phyloP scores from a whole-genome alignment of 2,888 invertebrate species.

The Capitulum mitella region DNA sequence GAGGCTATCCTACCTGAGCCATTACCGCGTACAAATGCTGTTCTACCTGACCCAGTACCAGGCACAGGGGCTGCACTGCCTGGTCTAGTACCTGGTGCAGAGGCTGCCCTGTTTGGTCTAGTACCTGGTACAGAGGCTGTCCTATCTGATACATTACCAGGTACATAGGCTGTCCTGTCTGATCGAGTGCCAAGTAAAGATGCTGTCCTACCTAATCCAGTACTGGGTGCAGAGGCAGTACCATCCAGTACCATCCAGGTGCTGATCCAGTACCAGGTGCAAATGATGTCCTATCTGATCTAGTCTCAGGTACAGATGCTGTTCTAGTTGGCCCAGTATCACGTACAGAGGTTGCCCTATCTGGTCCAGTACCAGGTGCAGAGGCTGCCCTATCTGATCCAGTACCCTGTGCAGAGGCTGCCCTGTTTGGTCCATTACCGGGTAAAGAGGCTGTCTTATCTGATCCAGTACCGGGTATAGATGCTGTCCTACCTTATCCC shows the following conservation, averaged over 20 bases:
- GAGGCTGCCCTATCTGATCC: conserved; percentile 34
- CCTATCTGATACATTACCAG: conserved; percentile 30
- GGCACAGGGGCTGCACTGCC: conserved; percentile 32
- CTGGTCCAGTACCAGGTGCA: not conserved
- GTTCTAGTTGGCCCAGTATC: conserved; percentile 31
- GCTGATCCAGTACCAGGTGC: not conserved
- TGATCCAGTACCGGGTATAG: conserved; percentile 11
- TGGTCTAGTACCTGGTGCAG: conserved; percentile 18
- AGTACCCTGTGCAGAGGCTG: not conserved
- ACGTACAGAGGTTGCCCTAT: conserved; percentile 29
- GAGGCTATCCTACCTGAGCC: conserved; percentile 33
- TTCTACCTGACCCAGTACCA: conserved; percentile 29
- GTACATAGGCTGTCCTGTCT: conserved; percentile 30
- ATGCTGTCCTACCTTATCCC: conserved; percentile 30
- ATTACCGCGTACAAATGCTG: not conserved
- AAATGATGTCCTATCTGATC: conserved; percentile 21
- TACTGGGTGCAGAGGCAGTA: conserved; percentile 24
- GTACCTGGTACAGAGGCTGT: conserved; percentile 27
- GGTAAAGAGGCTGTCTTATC: conserved; percentile 33
- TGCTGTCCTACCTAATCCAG: conserved; percentile 25
- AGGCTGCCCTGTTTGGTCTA: conserved; percentile 30
- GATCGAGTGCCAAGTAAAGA: not conserved
- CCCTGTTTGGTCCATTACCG: conserved; percentile 29
- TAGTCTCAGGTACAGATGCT: not conserved
- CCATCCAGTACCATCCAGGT: not conserved